phyloP scores from a whole-genome alignment of 2,797 vertebrate genomes.

The Acipenser transmontanus region DNA sequence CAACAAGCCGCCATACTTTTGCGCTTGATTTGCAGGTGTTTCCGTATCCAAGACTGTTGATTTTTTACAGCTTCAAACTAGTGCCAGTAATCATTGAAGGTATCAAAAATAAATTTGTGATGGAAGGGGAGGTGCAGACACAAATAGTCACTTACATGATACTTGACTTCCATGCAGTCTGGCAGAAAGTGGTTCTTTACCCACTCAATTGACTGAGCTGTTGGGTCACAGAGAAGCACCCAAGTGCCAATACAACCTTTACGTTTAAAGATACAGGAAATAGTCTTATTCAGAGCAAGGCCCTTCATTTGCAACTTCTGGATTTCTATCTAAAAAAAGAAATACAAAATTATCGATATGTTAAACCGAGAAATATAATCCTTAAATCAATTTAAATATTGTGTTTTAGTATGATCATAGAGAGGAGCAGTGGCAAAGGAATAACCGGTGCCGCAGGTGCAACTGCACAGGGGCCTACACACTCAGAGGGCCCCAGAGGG shows the following conservation, averaged over 20 bases:
- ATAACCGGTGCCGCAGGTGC: no score
- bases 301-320: slow-evolving; percentile 21
- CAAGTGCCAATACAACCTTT: slow-evolving; percentile 5
- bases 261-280: slow-evolving; percentile 18
- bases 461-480: no score
- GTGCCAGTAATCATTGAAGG: no score
- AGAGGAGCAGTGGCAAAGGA: no score
- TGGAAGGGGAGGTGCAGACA: background rate
- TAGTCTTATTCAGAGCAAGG: slow-evolving; percentile 14
- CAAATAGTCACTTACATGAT: slow-evolving; percentile 19
- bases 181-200: slow-evolving; percentile 17
- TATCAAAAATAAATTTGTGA: no score
- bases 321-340: slow-evolving; percentile 12
- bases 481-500: no score
- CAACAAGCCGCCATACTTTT: no score
- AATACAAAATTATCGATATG: background rate
- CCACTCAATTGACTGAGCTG: slow-evolving; percentile 20
- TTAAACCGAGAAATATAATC: background rate
- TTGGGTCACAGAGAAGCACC: slow-evolving; percentile 20
- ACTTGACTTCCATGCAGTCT: slow-evolving; percentile 19
- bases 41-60: no score
- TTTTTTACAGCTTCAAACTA: no score
- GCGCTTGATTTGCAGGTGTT: no score
- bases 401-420: no score
- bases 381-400: no score